Conservation (phyloP, 2,797 vertebrate genomes). For the Takifugu ocellatus region DNA sequence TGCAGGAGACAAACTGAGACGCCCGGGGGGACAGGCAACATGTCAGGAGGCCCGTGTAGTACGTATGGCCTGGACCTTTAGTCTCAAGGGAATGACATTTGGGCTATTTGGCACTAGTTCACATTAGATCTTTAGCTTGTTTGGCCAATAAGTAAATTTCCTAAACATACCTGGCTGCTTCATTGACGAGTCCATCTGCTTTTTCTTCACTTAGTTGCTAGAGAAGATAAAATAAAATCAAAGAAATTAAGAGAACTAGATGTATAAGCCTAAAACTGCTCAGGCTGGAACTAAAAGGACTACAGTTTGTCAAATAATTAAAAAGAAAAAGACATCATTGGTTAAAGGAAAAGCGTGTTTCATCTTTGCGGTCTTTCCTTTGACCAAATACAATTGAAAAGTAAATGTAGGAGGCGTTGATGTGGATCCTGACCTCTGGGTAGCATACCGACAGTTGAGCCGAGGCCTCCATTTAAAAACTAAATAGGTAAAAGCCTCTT, state of each 20-base stretch:
- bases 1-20: constrained; percentile 35
- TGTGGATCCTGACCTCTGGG: not conserved
- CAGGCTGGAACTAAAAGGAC: not conserved
- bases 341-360: not conserved
- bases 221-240: constrained; percentile 28
- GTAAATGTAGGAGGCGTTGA: not conserved
- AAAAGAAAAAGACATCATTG: constrained; percentile 1
- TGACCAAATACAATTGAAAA: too few relatives aligned
- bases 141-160: too few relatives aligned
- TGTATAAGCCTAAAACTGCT: not conserved
- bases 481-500: too few relatives aligned
- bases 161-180: constrained; percentile 85
- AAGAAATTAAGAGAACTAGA: not conserved
- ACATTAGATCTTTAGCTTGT: not conserved
- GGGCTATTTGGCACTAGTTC: not conserved
- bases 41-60: not conserved
- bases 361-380: constrained; percentile 2
- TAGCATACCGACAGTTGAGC: too few relatives aligned
- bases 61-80: not conserved
- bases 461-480: too few relatives aligned
- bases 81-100: constrained; percentile 1
- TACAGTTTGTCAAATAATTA: not conserved
- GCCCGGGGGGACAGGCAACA: constrained; percentile 13
- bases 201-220: constrained; percentile 92
- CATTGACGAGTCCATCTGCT: constrained; percentile 85